Evolutionary conservation across 2,888 invertebrate species (phyloP), one percentile per base, ranked within the genome.

Genomic region (Patella depressa): DNA sequence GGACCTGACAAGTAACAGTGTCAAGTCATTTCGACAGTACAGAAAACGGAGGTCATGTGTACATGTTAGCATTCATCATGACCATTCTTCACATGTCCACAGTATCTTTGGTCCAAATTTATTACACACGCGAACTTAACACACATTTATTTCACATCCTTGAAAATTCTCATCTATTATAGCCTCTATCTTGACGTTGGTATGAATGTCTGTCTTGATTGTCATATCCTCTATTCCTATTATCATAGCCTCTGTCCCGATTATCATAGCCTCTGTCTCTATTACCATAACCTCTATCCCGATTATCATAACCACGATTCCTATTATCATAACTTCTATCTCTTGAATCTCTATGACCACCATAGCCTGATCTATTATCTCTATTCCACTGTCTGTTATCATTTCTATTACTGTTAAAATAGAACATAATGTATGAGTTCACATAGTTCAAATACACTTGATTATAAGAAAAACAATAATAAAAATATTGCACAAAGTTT

Each of bases 251-350:
- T 24, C 72, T 53, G 5, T 72, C n/a, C 53, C 59, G 57, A n/a
- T 72, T 45, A 19, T 74, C 72, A 72, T 73, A 71, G 12, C 77
- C 75, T 12, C 75, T 59, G 77, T 71, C 59, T 55, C 76, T 71
- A 45, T 78, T 59, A 45, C 76, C 79, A 71, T 80, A 73, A 17
- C 75, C 59, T 53, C 75, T 71, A 1, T 76, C 78, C 19, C 74
- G 69, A 70, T 70, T 19, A 70, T 73, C 77, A 29, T 72, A 19
- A 45, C 73, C 65, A 29, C 69, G 11, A 54, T 72, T 79, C 71
- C 81, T 78, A 71, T 79, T 57, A 69, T 65, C 45, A 19, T 71
- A 73, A 19, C 59, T 24, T 57, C 73, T 74, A 55, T 71, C 59
- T 45, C 45, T 45, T 45, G 45, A 45, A 70, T 71, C 75, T 70